Evolutionary conservation across 2,113 vertebrate species (phyloP), one percentile per base, ranked within the genome.

Genomic region (Scatophagus argus): DNA sequence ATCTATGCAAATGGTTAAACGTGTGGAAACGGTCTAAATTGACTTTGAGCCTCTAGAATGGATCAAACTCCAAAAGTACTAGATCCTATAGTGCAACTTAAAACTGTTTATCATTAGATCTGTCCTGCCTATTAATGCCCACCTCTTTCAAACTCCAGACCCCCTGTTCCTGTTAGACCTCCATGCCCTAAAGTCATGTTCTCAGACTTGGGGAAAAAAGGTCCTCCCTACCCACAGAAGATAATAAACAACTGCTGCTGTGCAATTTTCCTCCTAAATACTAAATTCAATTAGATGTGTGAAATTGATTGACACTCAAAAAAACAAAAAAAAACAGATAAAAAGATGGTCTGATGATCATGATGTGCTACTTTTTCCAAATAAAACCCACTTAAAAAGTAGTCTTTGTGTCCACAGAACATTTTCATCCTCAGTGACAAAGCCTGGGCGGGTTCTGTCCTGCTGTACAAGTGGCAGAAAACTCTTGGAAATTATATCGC

Each of bases 381-480:
- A 51, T 62, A 21, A 27, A 29, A 38, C 0, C 0, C 3, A 55
- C 29, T 8, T 41, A 14, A 70, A 71, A 52, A 36, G 0, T 2
- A 2, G 31, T 49, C n/a, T 61, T 83, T 87, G 72, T 52, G 52
- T 51, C 74, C 72, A 25, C 90, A 99, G 98, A 94, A 95, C 73
- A 92, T 99, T 83, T 99, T 99, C 88, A 93, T 95, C 52, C 93
- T 99, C 0, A 81, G 90, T 34, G 97, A 99, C 77, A 97, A 96
- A 89, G 59, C 86, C 49, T 96, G 96, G 94, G 91, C 91, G 32
- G 96, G 96, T 46, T 92, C 94, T 8, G 89, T 88, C 47, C 83
- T 99, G 52, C 95, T 95, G 23, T 99, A 98, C 89, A 94, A 93
- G 75, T 99, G 98, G 98, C 98, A 99, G 92, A 99, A 96, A 88